Percentiles rank a stretch among this genome's conserved stretches.
phyloP scores from a whole-genome alignment of 2,888 invertebrate species.

The Drosophila neonasuta region DNA sequence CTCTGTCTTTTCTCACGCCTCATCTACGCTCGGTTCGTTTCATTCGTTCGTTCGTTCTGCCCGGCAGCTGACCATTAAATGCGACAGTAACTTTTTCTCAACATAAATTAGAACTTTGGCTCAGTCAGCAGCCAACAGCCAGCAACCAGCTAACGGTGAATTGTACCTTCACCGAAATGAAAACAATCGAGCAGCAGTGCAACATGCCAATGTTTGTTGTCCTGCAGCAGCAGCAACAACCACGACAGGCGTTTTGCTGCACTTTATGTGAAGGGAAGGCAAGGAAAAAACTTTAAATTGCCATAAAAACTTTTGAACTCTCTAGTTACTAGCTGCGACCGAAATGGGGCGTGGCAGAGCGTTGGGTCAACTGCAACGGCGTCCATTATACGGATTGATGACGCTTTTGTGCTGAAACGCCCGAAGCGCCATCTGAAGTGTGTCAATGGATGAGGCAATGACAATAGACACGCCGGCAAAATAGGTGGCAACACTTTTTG shows the following conservation, averaged over 20 bases:
- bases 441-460: constrained; percentile 51
- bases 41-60: background rate
- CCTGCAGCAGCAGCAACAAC: constrained; percentile 31
- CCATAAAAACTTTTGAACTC: constrained; percentile 50
- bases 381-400: constrained; percentile 63
- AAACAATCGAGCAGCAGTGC: constrained; percentile 44
- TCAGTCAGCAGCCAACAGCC: constrained; percentile 6
- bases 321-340: constrained; percentile 12
- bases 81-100: constrained; percentile 56
- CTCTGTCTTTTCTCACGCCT: background rate
- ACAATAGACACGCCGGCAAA: constrained; percentile 14
- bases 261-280: constrained; percentile 39
- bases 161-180: constrained; percentile 11
- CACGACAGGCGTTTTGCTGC: constrained; percentile 45
- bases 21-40: background rate
- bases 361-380: constrained; percentile 39
- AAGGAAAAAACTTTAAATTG: constrained; percentile 51
- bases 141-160: constrained; percentile 21
- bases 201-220: constrained; percentile 19
- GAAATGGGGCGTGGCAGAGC: constrained; percentile 38
- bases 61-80: constrained; percentile 50
- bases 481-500: constrained; percentile 22
- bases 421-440: constrained; percentile 39
- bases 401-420: constrained; percentile 26
- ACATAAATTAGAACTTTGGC: constrained; percentile 67